These are phyloP conservation scores for Macrochelys suwanniensis DNA, from an alignment of 2,797 vertebrate species.

Conservation along the genomic window DNA sequence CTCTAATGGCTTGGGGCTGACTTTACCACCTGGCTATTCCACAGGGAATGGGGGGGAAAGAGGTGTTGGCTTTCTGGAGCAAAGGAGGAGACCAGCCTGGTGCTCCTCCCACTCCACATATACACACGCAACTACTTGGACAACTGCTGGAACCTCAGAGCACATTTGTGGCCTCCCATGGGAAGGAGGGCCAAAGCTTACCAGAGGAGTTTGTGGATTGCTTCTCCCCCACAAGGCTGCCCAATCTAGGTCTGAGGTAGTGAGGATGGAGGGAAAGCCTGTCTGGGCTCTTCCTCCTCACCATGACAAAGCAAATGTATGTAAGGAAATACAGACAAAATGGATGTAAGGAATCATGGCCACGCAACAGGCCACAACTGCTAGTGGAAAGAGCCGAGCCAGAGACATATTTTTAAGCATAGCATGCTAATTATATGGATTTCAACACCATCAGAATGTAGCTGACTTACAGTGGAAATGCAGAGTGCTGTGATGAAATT, in stretches of 20 bases:
- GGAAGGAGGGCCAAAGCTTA: neutral
- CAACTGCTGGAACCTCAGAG: neutral
- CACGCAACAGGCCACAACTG: constrained; percentile 33
- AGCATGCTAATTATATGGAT: constrained; percentile 50
- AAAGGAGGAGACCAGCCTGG: neutral
- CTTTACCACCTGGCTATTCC: neutral
- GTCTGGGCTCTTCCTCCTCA: neutral
- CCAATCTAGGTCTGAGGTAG: neutral
- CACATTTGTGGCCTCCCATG: neutral
- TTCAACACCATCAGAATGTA: constrained; percentile 25
- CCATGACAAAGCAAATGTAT: constrained; percentile 13
- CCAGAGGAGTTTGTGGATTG: neutral
- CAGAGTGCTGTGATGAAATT: neutral
- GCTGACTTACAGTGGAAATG: neutral
- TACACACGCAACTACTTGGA: neutral
- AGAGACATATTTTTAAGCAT: constrained; percentile 7
- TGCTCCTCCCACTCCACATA: neutral
- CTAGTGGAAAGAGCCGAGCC: constrained; percentile 11
- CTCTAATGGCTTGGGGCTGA: neutral
- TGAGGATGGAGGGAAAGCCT: neutral
- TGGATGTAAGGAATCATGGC: constrained; percentile 28
- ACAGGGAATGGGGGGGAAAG: accelerated
- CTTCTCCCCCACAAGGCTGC: neutral
- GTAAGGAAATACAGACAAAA: neutral
- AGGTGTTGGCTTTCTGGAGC: neutral